phyloP scores from a whole-genome alignment of 2,888 invertebrate species.

The Imbricaverruca yamaguchii region DNA sequence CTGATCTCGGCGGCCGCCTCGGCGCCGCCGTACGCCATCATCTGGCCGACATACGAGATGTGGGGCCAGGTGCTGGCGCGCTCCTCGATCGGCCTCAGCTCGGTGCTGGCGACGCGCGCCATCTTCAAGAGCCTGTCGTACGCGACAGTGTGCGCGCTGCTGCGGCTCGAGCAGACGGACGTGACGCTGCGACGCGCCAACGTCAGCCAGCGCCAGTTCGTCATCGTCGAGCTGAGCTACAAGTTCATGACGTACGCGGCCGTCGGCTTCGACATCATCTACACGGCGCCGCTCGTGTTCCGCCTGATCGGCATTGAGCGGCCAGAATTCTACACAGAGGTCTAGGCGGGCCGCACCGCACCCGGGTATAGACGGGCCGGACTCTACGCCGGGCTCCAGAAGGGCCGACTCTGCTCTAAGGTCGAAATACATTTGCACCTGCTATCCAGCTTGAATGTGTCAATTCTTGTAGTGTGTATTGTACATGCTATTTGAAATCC shows the following conservation, averaged over 20 bases:
- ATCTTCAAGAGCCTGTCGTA: constrained; percentile 30
- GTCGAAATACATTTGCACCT: too few species aligned
- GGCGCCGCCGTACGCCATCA: constrained; percentile 64
- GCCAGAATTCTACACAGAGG: constrained; percentile 76
- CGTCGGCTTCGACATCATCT: constrained; percentile 70
- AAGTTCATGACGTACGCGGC: constrained; percentile 73
- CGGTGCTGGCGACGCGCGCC: constrained; percentile 58
- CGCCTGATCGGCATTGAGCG: constrained; percentile 65
- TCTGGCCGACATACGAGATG: constrained; percentile 70
- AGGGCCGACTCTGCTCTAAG: too few species aligned
- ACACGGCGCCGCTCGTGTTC: constrained; percentile 69
- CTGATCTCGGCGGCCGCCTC: constrained; percentile 51
- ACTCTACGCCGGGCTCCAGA: too few species aligned
- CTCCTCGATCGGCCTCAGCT: constrained; percentile 65
- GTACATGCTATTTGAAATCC: too few species aligned
- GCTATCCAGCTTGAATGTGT: too few species aligned
- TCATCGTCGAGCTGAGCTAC: constrained; percentile 69
- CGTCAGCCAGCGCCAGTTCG: constrained; percentile 44
- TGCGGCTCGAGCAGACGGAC: not conserved
- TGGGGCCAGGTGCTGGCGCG: constrained; percentile 56
- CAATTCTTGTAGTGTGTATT: too few species aligned
- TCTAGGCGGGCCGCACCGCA: constrained; percentile 43
- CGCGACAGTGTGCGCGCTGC: constrained; percentile 25
- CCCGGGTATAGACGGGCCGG: too few species aligned
- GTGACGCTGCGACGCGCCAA: constrained; percentile 7